A percentile compares a stretch with the other conserved stretches of the same genome.
Conservation (phyloP, 2,888 invertebrate species). For the Pycnomerus fuliginosus region DNA sequence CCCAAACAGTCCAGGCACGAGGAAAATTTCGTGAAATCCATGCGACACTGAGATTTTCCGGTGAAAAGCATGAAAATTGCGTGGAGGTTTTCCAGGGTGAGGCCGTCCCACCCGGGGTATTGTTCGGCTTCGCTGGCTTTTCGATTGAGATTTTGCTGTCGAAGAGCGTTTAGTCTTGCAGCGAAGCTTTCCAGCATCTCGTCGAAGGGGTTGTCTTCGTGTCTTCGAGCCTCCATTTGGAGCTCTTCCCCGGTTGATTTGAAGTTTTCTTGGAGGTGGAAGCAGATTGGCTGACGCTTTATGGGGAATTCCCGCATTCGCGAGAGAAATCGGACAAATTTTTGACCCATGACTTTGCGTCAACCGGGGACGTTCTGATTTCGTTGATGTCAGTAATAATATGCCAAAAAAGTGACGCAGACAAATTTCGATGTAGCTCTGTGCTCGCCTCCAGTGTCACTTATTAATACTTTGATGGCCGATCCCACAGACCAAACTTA, state of each 20-base stretch:
- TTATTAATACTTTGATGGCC: too few species aligned
- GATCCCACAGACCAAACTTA: too few species aligned
- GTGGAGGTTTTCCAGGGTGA: constrained; percentile 60
- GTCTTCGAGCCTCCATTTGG: not conserved
- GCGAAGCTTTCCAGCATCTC: constrained; percentile 3
- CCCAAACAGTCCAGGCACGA: constrained; percentile 56
- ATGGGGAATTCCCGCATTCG: constrained; percentile 8
- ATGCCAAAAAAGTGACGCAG: too few species aligned
- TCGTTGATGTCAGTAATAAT: too few species aligned
- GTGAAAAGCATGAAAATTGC: constrained; percentile 60
- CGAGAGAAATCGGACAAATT: too few species aligned
- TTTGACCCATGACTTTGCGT: too few species aligned
- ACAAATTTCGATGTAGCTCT: too few species aligned
- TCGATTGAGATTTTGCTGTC: not conserved
- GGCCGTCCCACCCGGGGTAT: constrained; percentile 61
- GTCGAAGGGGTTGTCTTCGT: constrained; percentile 5
- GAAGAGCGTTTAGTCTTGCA: constrained; percentile 6
- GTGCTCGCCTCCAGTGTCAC: too few species aligned
- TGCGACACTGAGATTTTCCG: constrained; percentile 60
- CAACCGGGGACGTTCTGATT: too few species aligned
- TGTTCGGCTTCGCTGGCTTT: constrained; percentile 33
- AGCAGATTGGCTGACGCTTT: constrained; percentile 7
- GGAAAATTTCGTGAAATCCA: constrained; percentile 50
- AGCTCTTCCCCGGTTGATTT: constrained; percentile 5
- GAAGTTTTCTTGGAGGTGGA: constrained; percentile 10